Conservation (phyloP, 2,797 vertebrate genomes). For the Aplochiton taeniatus region DNA sequence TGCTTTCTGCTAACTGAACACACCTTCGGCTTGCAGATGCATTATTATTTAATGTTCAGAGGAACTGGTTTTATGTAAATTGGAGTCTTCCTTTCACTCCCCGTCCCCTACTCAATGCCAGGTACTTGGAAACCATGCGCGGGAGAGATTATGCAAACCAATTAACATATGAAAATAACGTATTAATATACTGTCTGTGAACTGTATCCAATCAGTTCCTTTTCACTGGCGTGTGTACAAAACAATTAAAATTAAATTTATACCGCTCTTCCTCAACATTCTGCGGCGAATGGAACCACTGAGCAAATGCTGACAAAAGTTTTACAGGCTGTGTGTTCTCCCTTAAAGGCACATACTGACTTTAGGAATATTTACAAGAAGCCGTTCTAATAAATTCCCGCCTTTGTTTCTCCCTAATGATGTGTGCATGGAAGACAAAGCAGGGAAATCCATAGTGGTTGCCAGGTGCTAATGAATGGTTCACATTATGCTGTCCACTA, state of each 20-base stretch:
- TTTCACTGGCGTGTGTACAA: constrained; percentile 99
- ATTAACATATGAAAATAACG: constrained; percentile 99
- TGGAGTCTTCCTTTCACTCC: constrained; percentile 90
- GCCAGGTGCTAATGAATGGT: constrained; percentile 84
- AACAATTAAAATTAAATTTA: constrained; percentile 99
- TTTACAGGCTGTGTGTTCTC: constrained; percentile 85
- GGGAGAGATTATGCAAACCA: constrained; percentile 98
- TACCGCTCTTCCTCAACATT: constrained; percentile 97
- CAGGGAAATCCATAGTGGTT: constrained; percentile 79
- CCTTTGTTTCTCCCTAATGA: constrained; percentile 82
- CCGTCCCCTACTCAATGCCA: constrained; percentile 91
- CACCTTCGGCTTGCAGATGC: constrained; percentile 95
- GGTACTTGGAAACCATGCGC: constrained; percentile 93
- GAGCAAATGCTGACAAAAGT: constrained; percentile 91
- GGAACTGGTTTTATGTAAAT: constrained; percentile 98
- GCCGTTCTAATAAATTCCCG: constrained; percentile 78
- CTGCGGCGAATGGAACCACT: constrained; percentile 95
- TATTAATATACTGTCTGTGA: constrained; percentile 99
- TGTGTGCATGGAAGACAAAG: constrained; percentile 81
- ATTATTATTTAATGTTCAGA: constrained; percentile 99
- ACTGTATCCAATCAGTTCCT: constrained; percentile 99
- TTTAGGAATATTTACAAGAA: constrained; percentile 80
- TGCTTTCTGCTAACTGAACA: constrained; percentile 98
- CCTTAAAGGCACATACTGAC: constrained; percentile 82
- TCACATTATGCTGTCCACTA: constrained; percentile 83